phyloP scores from a whole-genome alignment of 2,888 invertebrate genomes.

The Eristalinus sepulchralis region DNA sequence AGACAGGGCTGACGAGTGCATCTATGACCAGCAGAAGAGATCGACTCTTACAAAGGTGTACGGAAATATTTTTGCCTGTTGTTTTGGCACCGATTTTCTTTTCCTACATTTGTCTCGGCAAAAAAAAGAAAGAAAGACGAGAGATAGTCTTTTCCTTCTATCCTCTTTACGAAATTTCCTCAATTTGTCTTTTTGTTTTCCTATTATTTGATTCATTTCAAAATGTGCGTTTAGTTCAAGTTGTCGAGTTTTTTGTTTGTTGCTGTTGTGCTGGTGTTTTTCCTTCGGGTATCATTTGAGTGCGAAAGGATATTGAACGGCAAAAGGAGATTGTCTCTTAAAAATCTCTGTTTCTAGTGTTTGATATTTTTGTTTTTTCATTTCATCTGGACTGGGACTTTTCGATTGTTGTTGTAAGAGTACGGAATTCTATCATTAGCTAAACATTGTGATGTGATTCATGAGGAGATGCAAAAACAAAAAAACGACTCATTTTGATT shows the following conservation, averaged over 20 bases:
- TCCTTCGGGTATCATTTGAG: not conserved
- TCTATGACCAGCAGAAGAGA: not conserved
- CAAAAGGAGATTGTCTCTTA: too few relatives aligned
- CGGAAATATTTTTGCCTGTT: slow-evolving; percentile 34
- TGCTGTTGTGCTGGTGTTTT: slow-evolving; percentile 15
- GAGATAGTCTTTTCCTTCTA: not conserved
- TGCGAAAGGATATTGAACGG: not conserved
- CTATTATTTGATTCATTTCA: slow-evolving; percentile 7
- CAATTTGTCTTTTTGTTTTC: slow-evolving; percentile 2
- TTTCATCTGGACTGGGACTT: too few relatives aligned
- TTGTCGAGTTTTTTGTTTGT: slow-evolving; percentile 11
- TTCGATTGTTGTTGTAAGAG: too few relatives aligned
- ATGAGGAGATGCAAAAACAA: too few relatives aligned
- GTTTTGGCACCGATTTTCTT: slow-evolving; percentile 27
- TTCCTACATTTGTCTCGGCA: not conserved
- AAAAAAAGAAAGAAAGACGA: not conserved
- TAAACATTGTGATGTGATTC: too few relatives aligned
- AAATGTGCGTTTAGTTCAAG: slow-evolving; percentile 46
- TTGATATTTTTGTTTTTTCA: too few relatives aligned
- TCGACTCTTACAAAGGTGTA: not conserved
- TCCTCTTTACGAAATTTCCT: slow-evolving; percentile 6
- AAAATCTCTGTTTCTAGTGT: too few relatives aligned
- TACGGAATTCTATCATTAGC: too few relatives aligned
- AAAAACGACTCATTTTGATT: too few relatives aligned
- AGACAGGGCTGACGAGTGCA: not conserved